Conservation (phyloP, 2,797 vertebrate genomes). For the Paramormyrops hopkinsi region DNA sequence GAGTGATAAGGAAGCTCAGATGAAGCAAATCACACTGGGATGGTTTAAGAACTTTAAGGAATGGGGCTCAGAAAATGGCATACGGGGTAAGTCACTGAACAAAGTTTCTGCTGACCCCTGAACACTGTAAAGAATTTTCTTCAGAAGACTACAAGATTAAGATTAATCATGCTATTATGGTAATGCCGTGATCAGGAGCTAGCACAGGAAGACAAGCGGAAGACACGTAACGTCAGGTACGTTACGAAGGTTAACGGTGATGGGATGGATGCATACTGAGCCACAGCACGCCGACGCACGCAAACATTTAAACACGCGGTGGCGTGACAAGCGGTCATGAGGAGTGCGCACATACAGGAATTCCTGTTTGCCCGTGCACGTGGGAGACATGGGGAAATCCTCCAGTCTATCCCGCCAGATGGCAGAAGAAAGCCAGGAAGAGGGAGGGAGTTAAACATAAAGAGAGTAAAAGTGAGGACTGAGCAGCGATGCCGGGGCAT, state of each 20-base stretch:
- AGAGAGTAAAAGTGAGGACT: constrained; percentile 63
- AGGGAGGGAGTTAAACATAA: constrained; percentile 44
- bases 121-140: not conserved
- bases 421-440: constrained; percentile 56
- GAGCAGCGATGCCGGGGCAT: constrained; percentile 52
- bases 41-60: not conserved
- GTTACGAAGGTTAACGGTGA: not conserved
- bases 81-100: not conserved
- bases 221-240: not conserved
- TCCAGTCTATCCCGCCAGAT: constrained; percentile 86
- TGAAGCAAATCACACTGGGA: not conserved
- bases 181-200: not conserved
- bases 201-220: not conserved
- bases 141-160: not conserved
- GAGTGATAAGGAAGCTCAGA: not conserved
- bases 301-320: constrained; percentile 42
- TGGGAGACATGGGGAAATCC: constrained; percentile 99
- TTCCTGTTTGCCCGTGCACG: constrained; percentile 99
- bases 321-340: constrained; percentile 23
- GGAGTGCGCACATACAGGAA: constrained; percentile 87
- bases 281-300: not conserved
- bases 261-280: not conserved
- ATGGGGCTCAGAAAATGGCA: not conserved
- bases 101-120: not conserved
- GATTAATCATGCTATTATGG: not conserved